Base-by-base conservation (phyloP, 2,113 vertebrate genomes). In the Mystacornis crossleyi region DNA sequence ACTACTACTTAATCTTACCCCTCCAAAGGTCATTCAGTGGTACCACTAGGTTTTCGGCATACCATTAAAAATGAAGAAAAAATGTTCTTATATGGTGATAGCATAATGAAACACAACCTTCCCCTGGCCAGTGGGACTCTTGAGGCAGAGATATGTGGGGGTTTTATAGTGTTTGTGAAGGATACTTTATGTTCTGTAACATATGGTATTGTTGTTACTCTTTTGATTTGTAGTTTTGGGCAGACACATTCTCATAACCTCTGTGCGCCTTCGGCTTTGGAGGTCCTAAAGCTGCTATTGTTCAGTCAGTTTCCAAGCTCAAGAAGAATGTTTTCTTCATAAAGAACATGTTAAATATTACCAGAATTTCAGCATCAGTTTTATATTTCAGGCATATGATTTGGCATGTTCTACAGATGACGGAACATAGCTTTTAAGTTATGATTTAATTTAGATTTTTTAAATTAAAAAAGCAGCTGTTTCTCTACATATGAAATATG, bases 231-330 rank as follows among this genome's bases (percentile, higher is more conserved):
- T 98, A 98, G 98, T 97, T 98, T 98, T 97, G 98, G 88, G 95
- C 95, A 97, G 97, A 97, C 92, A 98, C 98, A 98, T 98, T 98
- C 98, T 96, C 95, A 97, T 98, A 98, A 99, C 98, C 98, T 98
- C 97, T 98, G 97, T 97, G 96, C 29, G 96, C 98, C 97, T 98
- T 98, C 97, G 93, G 98, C 97, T 97, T 93, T 97, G 98, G 98
- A 98, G 98, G 98, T 98, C 98, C 96, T 89, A 97, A 89, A 90
- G 84, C 93, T 94, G 90, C 93, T 96, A 96, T 97, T 96, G 95
- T 97, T 96, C 94, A 82, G 84, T 81, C 90, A 82, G 87, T 97
- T 96, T 96, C 88, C 61, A 93, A 93, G 61, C 81, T 69, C 88
- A 86, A 93, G 84, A 96, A 96, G 90, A 97, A 97, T 96, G 89